Base-by-base conservation (phyloP, 2,888 invertebrate species). In the Linhomoeus sp. region DNA sequence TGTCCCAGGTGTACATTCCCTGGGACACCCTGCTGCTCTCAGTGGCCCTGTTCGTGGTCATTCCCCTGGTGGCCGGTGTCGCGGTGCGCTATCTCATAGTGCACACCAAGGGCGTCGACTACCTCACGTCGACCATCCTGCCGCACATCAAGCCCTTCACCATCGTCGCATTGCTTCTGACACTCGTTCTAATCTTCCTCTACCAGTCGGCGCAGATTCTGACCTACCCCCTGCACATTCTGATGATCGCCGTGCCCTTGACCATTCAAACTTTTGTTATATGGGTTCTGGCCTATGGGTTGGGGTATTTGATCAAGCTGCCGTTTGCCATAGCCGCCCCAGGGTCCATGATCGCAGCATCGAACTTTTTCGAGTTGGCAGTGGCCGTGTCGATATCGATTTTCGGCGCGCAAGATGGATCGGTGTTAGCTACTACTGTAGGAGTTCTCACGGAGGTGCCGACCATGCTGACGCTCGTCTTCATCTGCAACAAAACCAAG, bases 11-110 rank as follows among this genome's bases (percentile, higher is more conserved):
- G 9, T 7, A 26, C 5, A 17, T 41, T 5, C 42, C 42, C 25
- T 41, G 42, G 42, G 29, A 41, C 25, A 41, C 42, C 3, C 29
- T 41, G 20, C 23, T 41, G n/a, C 42, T 41, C 3, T 41, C 42
- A 15, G 42, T 41, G 9, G 29, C n/a, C 17, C 7, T 41, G 23
- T 41, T 26, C 17, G 42, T 41, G 9, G 20, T 41, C n/a, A 23
- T 41, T n/a, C 42, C 42, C 7, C 42, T 41, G 26, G 20, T 29
- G 26, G 42, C 20, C 17, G 42, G 42, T 19, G 25, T 19, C 5
- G 5, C 17, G 42, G 29, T 17, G 7, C 25, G 42, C 25, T 17
- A 19, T 17, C 17, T 38, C 38, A 20, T 38, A 3, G 9, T 38
- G n/a, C 5, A 20, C 5, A 12, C 20, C 17, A 41, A 41, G 20